Conservation (phyloP, 2,888 invertebrate species). For the Macrosiphum euphorbiae region DNA sequence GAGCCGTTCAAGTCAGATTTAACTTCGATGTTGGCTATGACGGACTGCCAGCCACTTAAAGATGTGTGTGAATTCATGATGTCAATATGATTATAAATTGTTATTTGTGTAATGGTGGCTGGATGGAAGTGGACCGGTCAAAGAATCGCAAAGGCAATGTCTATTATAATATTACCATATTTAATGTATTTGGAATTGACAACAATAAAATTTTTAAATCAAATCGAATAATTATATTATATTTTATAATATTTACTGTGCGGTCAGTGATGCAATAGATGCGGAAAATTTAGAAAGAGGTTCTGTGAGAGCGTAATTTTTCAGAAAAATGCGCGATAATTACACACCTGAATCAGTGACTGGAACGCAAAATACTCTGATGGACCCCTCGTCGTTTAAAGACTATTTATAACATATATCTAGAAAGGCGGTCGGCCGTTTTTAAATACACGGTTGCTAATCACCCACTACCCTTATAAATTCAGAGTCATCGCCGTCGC, state of each 20-base stretch:
- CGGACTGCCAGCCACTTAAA: fast-evolving
- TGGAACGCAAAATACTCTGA: neutral
- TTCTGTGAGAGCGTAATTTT: neutral
- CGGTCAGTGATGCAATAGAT: neutral
- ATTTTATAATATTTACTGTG: neutral
- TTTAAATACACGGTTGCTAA: neutral
- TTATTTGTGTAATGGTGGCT: too few relatives aligned
- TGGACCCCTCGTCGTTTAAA: neutral
- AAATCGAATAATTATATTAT: neutral
- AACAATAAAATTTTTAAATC: neutral
- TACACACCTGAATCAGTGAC: neutral
- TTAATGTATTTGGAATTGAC: neutral
- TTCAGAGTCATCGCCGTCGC: neutral
- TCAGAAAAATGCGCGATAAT: neutral
- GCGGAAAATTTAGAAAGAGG: neutral
- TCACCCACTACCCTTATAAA: neutral
- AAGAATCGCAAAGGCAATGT: neutral
- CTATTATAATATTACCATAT: neutral
- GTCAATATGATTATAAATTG: neutral
- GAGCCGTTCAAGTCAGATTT: neutral
- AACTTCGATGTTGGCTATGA: fast-evolving
- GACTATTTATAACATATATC: neutral
- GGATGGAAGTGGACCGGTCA: neutral
- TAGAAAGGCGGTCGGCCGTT: neutral
- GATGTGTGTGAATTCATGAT: neutral